These are phyloP conservation scores for Butastur rufipennis DNA, from an alignment of 2,113 vertebrate genomes.

Conservation along the genomic window DNA sequence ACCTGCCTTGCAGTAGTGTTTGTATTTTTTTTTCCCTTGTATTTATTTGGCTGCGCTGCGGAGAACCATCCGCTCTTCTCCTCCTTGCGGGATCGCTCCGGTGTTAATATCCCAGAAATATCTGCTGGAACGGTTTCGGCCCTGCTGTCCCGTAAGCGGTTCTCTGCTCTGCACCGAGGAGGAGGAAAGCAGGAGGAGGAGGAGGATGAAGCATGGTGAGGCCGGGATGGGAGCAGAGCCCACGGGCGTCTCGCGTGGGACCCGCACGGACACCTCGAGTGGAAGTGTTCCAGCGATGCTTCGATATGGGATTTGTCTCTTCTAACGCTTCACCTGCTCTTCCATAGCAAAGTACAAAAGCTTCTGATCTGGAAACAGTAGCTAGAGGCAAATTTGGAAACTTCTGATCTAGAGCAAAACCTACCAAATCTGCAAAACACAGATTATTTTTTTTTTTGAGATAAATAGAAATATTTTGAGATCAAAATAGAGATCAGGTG, in stretches of 20 bases:
- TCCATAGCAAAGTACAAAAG: not conserved
- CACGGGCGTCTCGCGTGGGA: accelerated
- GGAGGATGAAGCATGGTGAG: not conserved
- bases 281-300: accelerated
- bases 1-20: accelerated
- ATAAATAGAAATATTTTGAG: too few species aligned
- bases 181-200: not conserved
- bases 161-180: accelerated
- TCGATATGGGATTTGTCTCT: accelerated
- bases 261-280: accelerated
- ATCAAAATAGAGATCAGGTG: not conserved
- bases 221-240: not conserved
- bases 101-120: accelerated
- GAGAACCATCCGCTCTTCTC: accelerated
- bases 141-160: accelerated
- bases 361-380: accelerated
- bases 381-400: not conserved
- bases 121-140: accelerated
- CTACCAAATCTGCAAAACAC: accelerated
- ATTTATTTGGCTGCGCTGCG: not conserved
- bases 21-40: too few species aligned
- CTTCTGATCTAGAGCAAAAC: not conserved
- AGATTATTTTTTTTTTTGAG: not conserved
- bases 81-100: not conserved
- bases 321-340: accelerated